These are phyloP conservation scores for Oscheius onirici DNA, from an alignment of 2,888 invertebrate genomes.

Conservation along the genomic window DNA sequence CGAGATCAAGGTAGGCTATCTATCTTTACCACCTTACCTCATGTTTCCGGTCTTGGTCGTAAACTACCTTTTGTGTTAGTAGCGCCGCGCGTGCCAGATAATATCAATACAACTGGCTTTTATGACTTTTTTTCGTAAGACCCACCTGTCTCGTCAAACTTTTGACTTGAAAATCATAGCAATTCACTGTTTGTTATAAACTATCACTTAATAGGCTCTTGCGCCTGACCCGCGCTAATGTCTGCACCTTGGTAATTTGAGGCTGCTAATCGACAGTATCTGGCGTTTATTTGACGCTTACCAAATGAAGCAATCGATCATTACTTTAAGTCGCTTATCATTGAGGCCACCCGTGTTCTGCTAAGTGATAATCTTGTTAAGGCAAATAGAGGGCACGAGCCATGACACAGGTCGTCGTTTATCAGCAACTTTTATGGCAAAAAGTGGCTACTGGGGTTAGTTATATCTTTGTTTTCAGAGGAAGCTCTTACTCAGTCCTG, in stretches of 20 bases:
- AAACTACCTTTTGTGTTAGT: constrained; percentile 20
- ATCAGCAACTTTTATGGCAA: constrained; percentile 21
- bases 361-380: constrained; percentile 25
- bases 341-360: constrained; percentile 15
- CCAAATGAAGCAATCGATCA: constrained; percentile 19
- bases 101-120: constrained; percentile 30
- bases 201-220: constrained; percentile 2
- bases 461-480: constrained; percentile 8
- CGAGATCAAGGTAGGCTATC: constrained; percentile 1
- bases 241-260: constrained; percentile 19
- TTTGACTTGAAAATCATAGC: background rate
- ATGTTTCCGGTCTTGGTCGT: constrained; percentile 22
- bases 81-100: constrained; percentile 19
- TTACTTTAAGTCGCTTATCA: constrained; percentile 15
- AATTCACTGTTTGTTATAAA: constrained; percentile 7
- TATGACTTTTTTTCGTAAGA: constrained; percentile 20
- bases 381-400: constrained; percentile 25
- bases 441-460: constrained; percentile 22
- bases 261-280: constrained; percentile 31
- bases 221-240: constrained; percentile 16
- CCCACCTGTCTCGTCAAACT: constrained; percentile 14
- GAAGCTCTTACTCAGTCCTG: background rate
- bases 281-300: background rate
- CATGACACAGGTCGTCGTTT: constrained; percentile 12
- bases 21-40: background rate